These are phyloP conservation scores for Pycnomerus fuliginosus DNA, from an alignment of 2,888 invertebrate species.

Conservation along the genomic window DNA sequence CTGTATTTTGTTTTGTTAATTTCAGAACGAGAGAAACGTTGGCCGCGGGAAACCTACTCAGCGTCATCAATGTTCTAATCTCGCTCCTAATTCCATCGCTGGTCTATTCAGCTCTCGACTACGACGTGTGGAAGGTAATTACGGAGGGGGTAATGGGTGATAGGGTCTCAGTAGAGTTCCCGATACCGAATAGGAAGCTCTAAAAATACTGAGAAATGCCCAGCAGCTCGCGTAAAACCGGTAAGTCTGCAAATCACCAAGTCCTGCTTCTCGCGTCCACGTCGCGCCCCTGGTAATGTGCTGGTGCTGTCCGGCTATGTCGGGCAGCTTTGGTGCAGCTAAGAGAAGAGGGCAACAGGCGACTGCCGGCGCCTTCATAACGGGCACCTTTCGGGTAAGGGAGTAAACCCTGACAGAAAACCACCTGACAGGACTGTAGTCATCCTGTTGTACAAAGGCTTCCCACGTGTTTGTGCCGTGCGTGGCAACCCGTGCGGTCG, in stretches of 20 bases:
- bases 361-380: not conserved
- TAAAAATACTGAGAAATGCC: not conserved
- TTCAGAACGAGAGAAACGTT: conserved; percentile 89
- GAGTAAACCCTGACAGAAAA: not conserved
- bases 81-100: conserved; percentile 79
- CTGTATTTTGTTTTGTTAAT: conserved; percentile 35
- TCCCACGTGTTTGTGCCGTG: not conserved
- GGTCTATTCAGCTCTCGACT: conserved; percentile 67
- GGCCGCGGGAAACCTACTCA: conserved; percentile 87
- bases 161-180: too few relatives aligned
- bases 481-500: not conserved
- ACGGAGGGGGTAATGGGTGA: too few relatives aligned
- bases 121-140: conserved; percentile 75
- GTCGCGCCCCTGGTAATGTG: not conserved
- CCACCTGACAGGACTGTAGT: too few relatives aligned
- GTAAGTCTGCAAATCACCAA: not conserved
- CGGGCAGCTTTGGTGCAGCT: not conserved
- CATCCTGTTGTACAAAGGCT: not conserved
- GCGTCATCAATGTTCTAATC: conserved; percentile 96
- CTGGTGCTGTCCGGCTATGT: not conserved
- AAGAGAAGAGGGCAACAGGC: not conserved
- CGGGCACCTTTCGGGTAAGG: not conserved
- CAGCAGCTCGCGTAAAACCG: not conserved
- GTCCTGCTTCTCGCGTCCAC: not conserved
- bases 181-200: too few relatives aligned